phyloP scores from a whole-genome alignment of 53 echinoderm and acorn worm genomes.

The Holothuria scabra region DNA sequence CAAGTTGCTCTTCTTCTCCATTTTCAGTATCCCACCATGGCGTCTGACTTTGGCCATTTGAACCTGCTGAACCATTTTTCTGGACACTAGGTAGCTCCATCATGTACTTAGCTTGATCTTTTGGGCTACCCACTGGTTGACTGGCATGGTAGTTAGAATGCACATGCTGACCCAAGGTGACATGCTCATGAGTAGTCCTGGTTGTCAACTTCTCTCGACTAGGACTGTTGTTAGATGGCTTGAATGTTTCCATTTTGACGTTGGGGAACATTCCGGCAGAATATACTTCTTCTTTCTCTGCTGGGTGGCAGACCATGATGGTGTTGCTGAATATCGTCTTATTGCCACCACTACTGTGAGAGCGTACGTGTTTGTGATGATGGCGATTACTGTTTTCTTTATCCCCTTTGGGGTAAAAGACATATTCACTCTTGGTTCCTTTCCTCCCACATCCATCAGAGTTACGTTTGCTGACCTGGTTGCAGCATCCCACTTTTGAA shows the following conservation, averaged over 20 bases:
- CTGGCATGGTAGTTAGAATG: slow-evolving; percentile 6
- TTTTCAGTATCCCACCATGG: slow-evolving; percentile 26
- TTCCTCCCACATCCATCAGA: too few relatives aligned
- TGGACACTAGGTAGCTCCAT: neutral
- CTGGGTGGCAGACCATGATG: neutral
- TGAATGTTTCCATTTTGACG: slow-evolving; percentile 11
- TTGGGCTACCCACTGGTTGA: neutral
- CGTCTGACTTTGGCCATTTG: neutral
- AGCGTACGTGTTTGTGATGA: slow-evolving; percentile 21
- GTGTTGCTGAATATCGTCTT: neutral
- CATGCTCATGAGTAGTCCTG: slow-evolving; percentile 26
- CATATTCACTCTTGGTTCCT: slow-evolving; percentile 11
- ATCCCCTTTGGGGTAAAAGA: neutral
- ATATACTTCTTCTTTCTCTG: neutral
- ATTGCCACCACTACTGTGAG: slow-evolving; percentile 32
- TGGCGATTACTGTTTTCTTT: neutral
- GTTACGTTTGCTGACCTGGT: neutral
- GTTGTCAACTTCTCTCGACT: neutral
- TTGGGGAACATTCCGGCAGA: slow-evolving; percentile 2
- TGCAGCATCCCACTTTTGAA: neutral
- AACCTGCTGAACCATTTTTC: neutral
- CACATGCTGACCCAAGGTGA: slow-evolving; percentile 29
- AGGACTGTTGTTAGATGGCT: neutral
- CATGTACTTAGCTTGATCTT: slow-evolving; percentile 18
- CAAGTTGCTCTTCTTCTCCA: slow-evolving; percentile 17